Evolutionary conservation across 2,113 vertebrate species (phyloP).

Genomic region (Ptilonorhynchus violaceus): DNA sequence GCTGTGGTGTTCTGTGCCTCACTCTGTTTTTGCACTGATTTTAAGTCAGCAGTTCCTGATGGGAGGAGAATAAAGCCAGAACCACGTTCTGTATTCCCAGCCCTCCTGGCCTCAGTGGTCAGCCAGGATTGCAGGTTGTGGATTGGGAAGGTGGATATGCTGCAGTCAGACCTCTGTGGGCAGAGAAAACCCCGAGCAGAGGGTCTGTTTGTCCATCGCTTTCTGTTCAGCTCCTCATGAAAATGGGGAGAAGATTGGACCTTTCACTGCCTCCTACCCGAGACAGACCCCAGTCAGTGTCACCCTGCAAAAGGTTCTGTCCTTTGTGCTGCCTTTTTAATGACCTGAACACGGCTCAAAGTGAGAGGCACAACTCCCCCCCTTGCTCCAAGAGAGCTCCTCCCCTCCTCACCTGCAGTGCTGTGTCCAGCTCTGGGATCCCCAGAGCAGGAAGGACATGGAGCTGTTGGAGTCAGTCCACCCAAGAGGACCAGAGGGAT

Average conservation of each 20-base stretch:
- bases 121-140: not conserved
- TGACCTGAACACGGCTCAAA: not conserved
- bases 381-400: not conserved
- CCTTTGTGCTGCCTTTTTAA: not conserved
- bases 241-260: not conserved
- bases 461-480: not conserved
- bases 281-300: not conserved
- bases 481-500: not conserved
- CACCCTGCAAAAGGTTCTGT: not conserved
- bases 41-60: not conserved
- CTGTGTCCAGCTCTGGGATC: not conserved
- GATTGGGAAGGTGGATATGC: not conserved
- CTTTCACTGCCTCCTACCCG: not conserved
- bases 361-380: not conserved
- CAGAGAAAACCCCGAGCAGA: not conserved
- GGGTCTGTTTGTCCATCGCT: not conserved
- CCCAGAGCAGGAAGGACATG: not conserved
- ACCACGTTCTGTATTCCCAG: accelerated
- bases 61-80: not conserved
- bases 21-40: not conserved
- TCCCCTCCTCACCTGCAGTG: not conserved
- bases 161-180: not conserved
- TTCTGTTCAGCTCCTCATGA: not conserved
- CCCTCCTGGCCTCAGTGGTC: not conserved
- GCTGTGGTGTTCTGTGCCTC: not conserved